Evolutionary conservation across 92 coral and sea anemone genomes (phyloP).

Genomic region (Blastomussa wellsi): DNA sequence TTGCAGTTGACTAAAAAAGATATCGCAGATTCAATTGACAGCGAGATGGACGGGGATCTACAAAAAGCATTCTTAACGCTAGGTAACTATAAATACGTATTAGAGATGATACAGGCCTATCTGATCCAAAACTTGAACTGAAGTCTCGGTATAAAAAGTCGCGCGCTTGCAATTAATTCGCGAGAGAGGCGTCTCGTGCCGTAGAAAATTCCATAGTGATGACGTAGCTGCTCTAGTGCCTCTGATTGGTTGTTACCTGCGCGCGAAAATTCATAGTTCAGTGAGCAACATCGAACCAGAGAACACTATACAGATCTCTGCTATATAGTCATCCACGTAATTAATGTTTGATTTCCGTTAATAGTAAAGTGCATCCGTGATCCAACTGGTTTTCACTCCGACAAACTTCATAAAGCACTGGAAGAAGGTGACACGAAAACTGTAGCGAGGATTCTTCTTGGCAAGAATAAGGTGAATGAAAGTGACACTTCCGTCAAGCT

Average conservation of each 20-base stretch:
- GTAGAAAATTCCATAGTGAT: background rate
- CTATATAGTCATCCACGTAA: background rate
- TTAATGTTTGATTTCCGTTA: background rate
- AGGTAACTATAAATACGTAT: constrained; percentile 41
- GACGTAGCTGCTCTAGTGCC: background rate
- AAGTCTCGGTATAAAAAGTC: too few relatives aligned
- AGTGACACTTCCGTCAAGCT: background rate
- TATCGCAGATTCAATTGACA: constrained; percentile 80
- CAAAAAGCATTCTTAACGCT: constrained; percentile 79
- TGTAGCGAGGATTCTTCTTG: constrained; percentile 72
- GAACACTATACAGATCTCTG: background rate
- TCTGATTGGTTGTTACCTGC: background rate
- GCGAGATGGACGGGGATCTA: constrained; percentile 91
- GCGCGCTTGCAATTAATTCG: background rate
- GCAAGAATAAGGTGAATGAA: constrained; percentile 65
- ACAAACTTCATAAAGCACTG: constrained; percentile 72
- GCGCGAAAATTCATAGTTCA: background rate
- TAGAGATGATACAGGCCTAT: background rate
- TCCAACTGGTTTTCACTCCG: constrained; percentile 68
- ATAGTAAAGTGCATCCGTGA: constrained; percentile 80
- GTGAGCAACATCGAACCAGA: too few relatives aligned
- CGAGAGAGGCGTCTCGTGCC: background rate
- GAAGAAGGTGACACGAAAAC: constrained; percentile 73
- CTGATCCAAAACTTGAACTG: background rate
- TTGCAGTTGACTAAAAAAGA: constrained; percentile 66